phyloP scores from a whole-genome alignment of 2,888 invertebrate genomes.

The Macrophya annulata region DNA sequence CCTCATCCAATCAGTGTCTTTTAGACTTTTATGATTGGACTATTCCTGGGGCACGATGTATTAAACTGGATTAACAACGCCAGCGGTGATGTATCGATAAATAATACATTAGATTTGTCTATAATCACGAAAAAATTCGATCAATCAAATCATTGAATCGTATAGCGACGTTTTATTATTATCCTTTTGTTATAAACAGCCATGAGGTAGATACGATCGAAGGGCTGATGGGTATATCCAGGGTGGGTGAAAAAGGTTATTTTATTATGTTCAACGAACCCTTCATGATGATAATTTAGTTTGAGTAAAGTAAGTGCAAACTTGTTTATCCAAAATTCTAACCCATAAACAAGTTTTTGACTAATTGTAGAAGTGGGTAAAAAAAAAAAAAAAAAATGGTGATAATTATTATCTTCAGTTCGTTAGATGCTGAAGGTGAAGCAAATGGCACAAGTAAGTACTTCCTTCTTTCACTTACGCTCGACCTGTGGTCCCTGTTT shows the following conservation, averaged over 20 bases:
- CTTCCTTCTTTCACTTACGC: conserved; percentile 12
- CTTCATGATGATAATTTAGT: not conserved
- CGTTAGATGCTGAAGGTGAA: conserved; percentile 19
- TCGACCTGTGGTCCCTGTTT: not conserved
- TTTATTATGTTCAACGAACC: not conserved
- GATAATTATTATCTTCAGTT: conserved; percentile 46
- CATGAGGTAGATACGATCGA: not conserved
- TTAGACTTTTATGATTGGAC: not conserved
- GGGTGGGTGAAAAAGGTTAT: conserved; percentile 9
- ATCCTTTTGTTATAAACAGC: not conserved
- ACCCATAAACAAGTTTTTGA: not conserved
- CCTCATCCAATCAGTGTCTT: not conserved
- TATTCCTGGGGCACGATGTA: not conserved
- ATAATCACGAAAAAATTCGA: conserved; percentile 45
- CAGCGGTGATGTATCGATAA: conserved; percentile 49
- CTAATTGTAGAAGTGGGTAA: not conserved
- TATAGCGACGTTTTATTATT: conserved; percentile 2
- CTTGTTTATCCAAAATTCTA: not conserved
- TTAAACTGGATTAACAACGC: conserved; percentile 7
- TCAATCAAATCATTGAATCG: conserved; percentile 47
- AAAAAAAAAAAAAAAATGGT: not conserved
- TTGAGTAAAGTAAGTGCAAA: not conserved
- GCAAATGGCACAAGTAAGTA: conserved; percentile 16
- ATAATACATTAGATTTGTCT: conserved; percentile 32
- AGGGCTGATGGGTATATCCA: not conserved